Percentiles rank a stretch among this genome's conserved stretches.
phyloP scores from a whole-genome alignment of 2,797 vertebrate genomes.

The Paramormyrops hopkinsi region DNA sequence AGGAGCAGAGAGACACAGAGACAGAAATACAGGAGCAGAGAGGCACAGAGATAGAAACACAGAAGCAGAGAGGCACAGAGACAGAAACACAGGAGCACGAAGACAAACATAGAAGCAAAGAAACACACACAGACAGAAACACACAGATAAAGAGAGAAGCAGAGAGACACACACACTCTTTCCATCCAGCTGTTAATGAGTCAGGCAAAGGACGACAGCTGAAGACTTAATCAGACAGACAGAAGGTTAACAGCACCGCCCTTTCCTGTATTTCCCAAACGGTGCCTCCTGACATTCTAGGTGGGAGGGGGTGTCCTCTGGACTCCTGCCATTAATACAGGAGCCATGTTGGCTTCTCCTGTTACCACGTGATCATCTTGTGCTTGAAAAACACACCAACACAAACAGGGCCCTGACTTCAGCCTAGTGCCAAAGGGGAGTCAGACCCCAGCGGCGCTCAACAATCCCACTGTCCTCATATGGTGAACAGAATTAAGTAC shows the following conservation, averaged over 20 bases:
- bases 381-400: constrained; percentile 5
- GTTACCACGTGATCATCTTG: background rate
- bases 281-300: background rate
- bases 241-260: background rate
- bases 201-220: constrained; percentile 43
- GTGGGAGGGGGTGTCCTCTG: background rate
- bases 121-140: background rate
- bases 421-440: background rate
- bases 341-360: background rate
- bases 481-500: background rate
- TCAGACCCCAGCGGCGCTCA: background rate
- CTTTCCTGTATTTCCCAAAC: background rate
- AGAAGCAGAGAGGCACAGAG: background rate
- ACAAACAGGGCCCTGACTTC: constrained; percentile 11
- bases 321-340: background rate
- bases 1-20: background rate
- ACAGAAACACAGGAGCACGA: no score
- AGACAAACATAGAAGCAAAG: no score
- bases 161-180: background rate
- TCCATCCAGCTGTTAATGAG: constrained; percentile 43
- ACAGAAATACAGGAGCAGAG: background rate
- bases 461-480: background rate
- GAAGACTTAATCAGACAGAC: constrained; percentile 32
- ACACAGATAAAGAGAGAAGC: background rate
- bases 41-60: background rate